Percentiles rank a stretch among this genome's conserved stretches.
Conservation (phyloP, 2,113 vertebrate genomes). For the rat (Rattus norvegicus) region DNA sequence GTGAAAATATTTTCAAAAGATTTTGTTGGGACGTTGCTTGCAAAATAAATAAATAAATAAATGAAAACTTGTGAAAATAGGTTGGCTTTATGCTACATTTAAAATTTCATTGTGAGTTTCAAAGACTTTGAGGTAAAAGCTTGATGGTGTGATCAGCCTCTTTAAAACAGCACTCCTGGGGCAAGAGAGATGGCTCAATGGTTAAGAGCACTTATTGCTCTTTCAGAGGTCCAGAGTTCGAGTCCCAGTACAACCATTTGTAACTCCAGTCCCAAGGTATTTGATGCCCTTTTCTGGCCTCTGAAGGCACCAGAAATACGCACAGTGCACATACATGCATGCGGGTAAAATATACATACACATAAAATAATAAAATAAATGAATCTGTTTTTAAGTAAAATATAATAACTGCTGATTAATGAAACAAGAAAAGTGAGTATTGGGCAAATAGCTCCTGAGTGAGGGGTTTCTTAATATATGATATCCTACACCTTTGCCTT, state of each 20-base stretch:
- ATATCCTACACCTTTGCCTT: background rate
- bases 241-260: background rate
- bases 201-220: background rate
- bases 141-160: background rate
- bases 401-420: background rate
- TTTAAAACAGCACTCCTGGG: background rate
- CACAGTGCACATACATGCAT: background rate
- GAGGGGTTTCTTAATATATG: background rate
- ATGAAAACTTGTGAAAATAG: background rate
- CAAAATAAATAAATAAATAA: background rate
- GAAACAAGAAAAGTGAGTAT: background rate
- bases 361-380: background rate
- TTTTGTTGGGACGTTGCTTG: conserved; percentile 39
- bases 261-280: background rate
- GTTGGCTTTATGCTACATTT: background rate
- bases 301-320: background rate
- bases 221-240: background rate
- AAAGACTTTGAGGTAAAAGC: background rate
- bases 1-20: conserved; percentile 12
- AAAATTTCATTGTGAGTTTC: background rate
- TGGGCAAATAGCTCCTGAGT: background rate
- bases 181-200: background rate
- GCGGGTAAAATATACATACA: background rate
- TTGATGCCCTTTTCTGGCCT: background rate
- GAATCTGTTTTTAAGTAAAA: background rate